These are phyloP conservation scores for Lagocephalus sceleratus DNA, from an alignment of 2,797 vertebrate species.

Conservation along the genomic window DNA sequence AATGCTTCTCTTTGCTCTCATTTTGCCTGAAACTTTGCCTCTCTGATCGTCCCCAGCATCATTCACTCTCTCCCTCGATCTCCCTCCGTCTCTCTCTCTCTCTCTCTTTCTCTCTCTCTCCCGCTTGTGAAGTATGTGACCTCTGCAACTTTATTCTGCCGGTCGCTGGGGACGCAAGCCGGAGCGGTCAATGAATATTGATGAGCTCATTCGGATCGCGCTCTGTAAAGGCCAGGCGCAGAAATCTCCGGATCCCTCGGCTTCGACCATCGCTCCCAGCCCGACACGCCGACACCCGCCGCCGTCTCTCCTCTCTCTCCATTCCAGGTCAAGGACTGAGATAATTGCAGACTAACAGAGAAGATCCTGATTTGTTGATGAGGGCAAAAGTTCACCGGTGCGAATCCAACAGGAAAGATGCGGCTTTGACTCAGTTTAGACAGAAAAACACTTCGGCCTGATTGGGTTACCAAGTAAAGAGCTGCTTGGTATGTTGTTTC, in stretches of 20 bases:
- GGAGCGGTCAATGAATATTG: constrained; percentile 76
- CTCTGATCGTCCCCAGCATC: constrained; percentile 43
- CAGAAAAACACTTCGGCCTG: background rate
- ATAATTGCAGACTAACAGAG: constrained; percentile 55
- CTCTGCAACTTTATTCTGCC: constrained; percentile 72
- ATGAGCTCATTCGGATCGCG: constrained; percentile 67
- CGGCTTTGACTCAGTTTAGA: constrained; percentile 28
- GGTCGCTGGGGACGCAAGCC: constrained; percentile 63
- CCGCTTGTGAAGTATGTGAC: constrained; percentile 60
- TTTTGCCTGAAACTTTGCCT: constrained; percentile 46
- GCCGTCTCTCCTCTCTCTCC: constrained; percentile 25
- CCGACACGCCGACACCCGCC: constrained; percentile 43
- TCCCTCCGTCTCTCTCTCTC: constrained; percentile 18
- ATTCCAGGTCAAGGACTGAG: constrained; percentile 56
- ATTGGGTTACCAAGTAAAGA: background rate
- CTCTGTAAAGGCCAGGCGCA: constrained; percentile 67
- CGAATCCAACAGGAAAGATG: constrained; percentile 29
- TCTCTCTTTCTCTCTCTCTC: constrained; percentile 27
- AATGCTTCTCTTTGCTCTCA: constrained; percentile 49
- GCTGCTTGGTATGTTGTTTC: no score
- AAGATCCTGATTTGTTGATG: constrained; percentile 60
- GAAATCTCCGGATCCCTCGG: constrained; percentile 51
- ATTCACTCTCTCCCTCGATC: constrained; percentile 32
- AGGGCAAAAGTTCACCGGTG: constrained; percentile 40
- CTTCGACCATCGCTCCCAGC: constrained; percentile 40